phyloP scores from a whole-genome alignment of 2,797 vertebrate species.

The Coilia nasus region DNA sequence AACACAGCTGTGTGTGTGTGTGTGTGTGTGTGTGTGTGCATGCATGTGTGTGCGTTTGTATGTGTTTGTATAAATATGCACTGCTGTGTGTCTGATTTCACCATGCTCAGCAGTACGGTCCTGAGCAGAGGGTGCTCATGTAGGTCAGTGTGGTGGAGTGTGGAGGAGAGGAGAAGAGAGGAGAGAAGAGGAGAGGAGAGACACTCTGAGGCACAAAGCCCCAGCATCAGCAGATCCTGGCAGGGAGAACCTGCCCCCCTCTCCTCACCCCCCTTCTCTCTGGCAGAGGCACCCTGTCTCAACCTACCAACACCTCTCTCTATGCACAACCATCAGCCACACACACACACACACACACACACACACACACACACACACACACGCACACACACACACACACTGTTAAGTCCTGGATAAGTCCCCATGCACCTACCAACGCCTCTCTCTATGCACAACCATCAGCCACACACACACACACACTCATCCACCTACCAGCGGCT shows the following conservation, averaged over 20 bases:
- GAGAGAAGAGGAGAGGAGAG: too few relatives aligned
- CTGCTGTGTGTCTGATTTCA: background rate
- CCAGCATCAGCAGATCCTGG: conserved; percentile 2
- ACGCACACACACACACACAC: too few relatives aligned
- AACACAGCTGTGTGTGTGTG: conserved; percentile 1
- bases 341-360: too few relatives aligned
- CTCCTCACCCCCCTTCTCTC: background rate
- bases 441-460: too few relatives aligned
- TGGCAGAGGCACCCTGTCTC: background rate
- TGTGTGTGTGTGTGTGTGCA: too few relatives aligned
- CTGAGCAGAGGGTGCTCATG: background rate
- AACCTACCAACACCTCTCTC: background rate
- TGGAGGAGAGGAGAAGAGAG: background rate
- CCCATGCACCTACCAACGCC: too few relatives aligned
- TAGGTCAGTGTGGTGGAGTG: background rate
- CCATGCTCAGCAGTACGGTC: background rate
- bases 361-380: too few relatives aligned
- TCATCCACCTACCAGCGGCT: too few relatives aligned
- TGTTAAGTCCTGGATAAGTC: too few relatives aligned
- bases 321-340: background rate
- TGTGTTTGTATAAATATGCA: background rate
- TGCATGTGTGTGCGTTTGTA: too few relatives aligned
- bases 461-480: too few relatives aligned
- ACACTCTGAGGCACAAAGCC: background rate
- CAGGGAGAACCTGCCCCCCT: background rate